Evolutionary conservation across 2,113 vertebrate genomes (phyloP), one percentile per base, ranked within the genome.

Genomic region (Prinia subflava): DNA sequence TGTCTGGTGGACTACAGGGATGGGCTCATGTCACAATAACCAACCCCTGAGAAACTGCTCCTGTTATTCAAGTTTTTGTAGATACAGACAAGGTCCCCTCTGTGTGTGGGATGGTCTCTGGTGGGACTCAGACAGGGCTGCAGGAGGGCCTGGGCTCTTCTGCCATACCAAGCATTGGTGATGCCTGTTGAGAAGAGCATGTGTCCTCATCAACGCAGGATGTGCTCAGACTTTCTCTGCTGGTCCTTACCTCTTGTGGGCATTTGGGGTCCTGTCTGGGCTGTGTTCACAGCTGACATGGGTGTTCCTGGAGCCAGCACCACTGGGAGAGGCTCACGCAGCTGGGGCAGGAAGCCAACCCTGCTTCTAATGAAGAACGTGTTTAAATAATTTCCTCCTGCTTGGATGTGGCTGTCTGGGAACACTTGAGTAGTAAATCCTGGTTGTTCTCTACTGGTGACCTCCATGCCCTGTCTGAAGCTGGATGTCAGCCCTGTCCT

Each of bases 281-380:
- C 57, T 5, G 6, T 6, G 11, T 42, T 16, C 0, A 5, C 5
- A 11, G 60, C 44, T 28, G 31, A 7, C 5, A 0, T 9, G 2
- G 57, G 7, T 24, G 14, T 71, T 79, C 9, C 79, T 2, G 1
- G 59, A n/a, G 49, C 19, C 44, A 15, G 57, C 0, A 0, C 62
- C 42, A 57, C 11, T 6, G 33, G 49, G n/a, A 35, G 17, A 39
- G 68, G 69, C 75, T 47, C 3, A 3, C 2, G 5, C 10, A 42
- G 42, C 70, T 6, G 6, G 39, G 71, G 73, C 67, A 42, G 63
- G 21, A 13, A 7, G 71, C 92, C 94, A 91, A 2, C 13, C 14
- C 21, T 20, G 21, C 33, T 90, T 76, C 57, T 27, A 57, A 81
- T 63, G 60, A 49, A 87, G 81, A 68, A 50, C 23, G 13, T 18